Conservation (phyloP, 2,888 invertebrate genomes). For the Digitonthophagus gazella region DNA sequence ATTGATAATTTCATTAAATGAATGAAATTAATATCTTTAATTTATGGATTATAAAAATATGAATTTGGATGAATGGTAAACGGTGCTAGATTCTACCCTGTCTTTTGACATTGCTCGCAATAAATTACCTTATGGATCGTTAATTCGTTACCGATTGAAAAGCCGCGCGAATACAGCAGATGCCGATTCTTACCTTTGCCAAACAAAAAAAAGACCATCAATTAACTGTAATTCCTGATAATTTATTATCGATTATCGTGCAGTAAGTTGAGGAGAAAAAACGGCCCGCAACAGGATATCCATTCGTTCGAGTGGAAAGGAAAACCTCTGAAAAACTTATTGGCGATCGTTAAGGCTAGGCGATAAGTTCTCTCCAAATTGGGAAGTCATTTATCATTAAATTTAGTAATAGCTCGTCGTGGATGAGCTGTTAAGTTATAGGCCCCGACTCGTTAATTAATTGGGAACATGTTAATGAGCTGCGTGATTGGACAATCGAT, state of each 20-base stretch:
- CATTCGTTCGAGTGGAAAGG: neutral
- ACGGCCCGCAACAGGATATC: neutral
- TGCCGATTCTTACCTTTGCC: neutral
- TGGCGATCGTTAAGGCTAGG: neutral
- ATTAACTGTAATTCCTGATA: neutral
- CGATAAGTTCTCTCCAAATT: neutral
- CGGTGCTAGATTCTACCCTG: neutral
- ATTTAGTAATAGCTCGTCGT: neutral
- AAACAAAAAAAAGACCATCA: neutral
- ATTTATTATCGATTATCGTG: neutral
- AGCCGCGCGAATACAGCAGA: neutral
- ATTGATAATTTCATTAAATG: too few species aligned
- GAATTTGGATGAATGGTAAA: neutral
- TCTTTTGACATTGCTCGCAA: neutral
- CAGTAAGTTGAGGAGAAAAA: neutral
- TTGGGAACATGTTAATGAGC: neutral
- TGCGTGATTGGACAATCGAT: neutral
- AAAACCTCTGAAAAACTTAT: neutral
- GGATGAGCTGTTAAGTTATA: neutral
- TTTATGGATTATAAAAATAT: neutral
- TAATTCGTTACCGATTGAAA: neutral
- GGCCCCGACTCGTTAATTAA: neutral
- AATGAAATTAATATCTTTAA: neutral
- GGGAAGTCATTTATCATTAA: neutral
- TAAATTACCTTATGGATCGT: neutral